Percentiles rank a stretch among this genome's conserved stretches.
Conservation (phyloP, 1,140 invertebrate species). For the Melitaea cinxia region DNA sequence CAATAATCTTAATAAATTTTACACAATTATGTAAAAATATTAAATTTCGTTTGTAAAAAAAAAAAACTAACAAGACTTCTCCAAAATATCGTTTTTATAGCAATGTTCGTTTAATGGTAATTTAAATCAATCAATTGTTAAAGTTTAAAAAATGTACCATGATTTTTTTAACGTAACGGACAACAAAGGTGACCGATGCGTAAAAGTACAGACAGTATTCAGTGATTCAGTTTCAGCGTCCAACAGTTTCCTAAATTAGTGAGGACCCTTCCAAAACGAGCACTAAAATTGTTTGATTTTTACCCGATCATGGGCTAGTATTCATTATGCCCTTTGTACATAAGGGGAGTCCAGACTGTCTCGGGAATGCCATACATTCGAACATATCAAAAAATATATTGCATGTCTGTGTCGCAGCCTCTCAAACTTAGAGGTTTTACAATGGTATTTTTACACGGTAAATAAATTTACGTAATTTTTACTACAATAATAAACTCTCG, state of each 20-base stretch:
- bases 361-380: constrained; percentile 35
- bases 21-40: no score
- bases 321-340: constrained; percentile 40
- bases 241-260: constrained; percentile 29
- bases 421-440: constrained; percentile 34
- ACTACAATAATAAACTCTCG: no score
- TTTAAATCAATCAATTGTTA: no score
- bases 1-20: no score
- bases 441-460: not conserved
- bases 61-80: no score
- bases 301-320: constrained; percentile 41
- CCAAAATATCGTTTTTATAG: no score
- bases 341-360: constrained; percentile 37
- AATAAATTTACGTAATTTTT: no score
- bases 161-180: not conserved
- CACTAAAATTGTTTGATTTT: constrained; percentile 33
- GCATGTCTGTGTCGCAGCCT: constrained; percentile 41
- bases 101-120: no score
- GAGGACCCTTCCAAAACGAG: constrained; percentile 24
- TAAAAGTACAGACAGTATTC: not conserved
- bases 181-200: not conserved
- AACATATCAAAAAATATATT: constrained; percentile 51
- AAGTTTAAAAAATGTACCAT: no score
- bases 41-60: no score
- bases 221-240: constrained; percentile 18